Base-by-base conservation (phyloP, 2,888 invertebrate genomes). In the Urechis unicinctus region DNA sequence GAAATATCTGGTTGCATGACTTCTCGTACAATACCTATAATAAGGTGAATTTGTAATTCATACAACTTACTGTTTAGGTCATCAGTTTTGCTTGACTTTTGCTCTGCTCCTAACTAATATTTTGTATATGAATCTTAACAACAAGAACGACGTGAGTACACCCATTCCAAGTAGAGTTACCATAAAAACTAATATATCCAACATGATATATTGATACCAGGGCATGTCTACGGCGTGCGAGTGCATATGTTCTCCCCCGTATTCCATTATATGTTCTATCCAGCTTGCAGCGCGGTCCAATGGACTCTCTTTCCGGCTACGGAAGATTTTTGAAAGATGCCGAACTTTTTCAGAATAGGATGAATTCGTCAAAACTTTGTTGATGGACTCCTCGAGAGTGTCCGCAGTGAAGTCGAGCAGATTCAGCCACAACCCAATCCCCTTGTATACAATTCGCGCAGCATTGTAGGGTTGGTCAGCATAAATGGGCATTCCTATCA, bases 201-300 rank as follows among this genome's bases (percentile, higher is more conserved):
- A 46, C 50, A 63, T 55, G 22, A 61, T 50, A 52, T 63, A 67
- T 30, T 67, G 61, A 42, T 66, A 66, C 62, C 63, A 61, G 4
- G 66, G 62, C 57, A 68, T 56, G 45, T 63, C 57, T 42, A 60
- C 52, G 2, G 58, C 60, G 25, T 59, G n/a, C 1, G 69, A 63
- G n/a, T 61, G 57, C 44, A 70, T 52, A 49, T 68, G 64, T 13
- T 50, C 55, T 2, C 64, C 65, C 6, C 69, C 70, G 60, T 62
- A 63, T 56, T 63, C 58, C 9, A 69, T 56, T 43, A 69, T 61
- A 50, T 68, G 66, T 51, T 69, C 68, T 17, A 69, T 57, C 67
- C 68, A 68, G 45, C 55, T 66, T 3, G 62, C 65, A 5, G 66
- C 67, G 44, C 64, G 59, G 41, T 66, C 57, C 24, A 48, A 41